Evolutionary conservation across 2,888 invertebrate genomes (phyloP), one percentile per base, ranked within the genome.

Genomic region (Melinopterus prodromus): DNA sequence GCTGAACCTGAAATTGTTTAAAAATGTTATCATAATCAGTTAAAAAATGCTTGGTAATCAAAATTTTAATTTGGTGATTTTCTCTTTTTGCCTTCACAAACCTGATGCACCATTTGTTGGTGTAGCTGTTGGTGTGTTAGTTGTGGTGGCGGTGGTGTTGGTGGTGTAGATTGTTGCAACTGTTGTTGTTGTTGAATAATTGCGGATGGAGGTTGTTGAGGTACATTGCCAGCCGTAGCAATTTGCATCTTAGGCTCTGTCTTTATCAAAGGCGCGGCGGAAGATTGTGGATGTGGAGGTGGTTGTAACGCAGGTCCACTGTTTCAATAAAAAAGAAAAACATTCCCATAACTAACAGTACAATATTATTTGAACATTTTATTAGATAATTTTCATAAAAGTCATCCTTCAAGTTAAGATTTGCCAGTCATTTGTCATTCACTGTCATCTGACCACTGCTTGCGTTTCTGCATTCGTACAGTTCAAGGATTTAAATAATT

Each of bases 1-100:
- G 93, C 86, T 94, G 93, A 76, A 94, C 92, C 87, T 92, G 89
- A 89, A 91, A 82, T 72, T 69, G 75, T 36, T 12, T 26, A 69
- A 2, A 35, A 26, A 26, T 26, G 26, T 26, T 26, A n/a, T 26
- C 1, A 26, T 2, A 70, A 69, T 14, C 35, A 74, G 2, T 69
- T 69, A 2, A 3, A 69, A 69, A 14, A 15, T 69, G 2, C 14
- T 69, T n/a, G 69, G 35, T 26, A n/a, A 74, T 36, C 35, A 6
- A 71, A 71, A 71, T 35, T 26, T 71, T 9, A 1, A 2, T 53
- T 9, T 53, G 12, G 7, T 9, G 12, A 53, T 12, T 53, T 12
- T 53, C 5, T 53, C 12, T 53, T 53, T 53, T 53, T 53, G 53
- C 9, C 5, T 53, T 53, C 7, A 53, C 53, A 53, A 53, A 53